A percentile compares a stretch with the other conserved stretches of the same genome.
Evolutionary conservation across 2,113 vertebrate species (phyloP).

Genomic region (Amphiprion ocellaris): DNA sequence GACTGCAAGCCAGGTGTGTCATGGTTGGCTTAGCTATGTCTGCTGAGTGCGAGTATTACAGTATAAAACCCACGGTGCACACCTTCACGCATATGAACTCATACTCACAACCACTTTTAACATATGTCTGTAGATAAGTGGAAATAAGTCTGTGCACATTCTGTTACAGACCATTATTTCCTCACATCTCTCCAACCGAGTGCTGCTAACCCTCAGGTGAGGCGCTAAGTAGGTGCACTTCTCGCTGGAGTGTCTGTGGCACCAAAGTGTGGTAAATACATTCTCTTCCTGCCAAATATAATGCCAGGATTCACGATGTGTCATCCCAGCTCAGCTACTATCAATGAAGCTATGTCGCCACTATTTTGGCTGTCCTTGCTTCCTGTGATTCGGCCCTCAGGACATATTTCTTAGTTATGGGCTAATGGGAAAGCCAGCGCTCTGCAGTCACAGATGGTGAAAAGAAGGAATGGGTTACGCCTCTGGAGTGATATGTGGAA

Average conservation of each 20-base stretch:
- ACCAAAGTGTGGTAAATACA: conserved; percentile 23
- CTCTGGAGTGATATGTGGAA: conserved; percentile 69
- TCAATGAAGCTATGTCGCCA: conserved; percentile 11
- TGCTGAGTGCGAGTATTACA: conserved; percentile 43
- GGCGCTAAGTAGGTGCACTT: conserved; percentile 9
- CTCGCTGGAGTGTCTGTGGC: conserved; percentile 19
- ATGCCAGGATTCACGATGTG: background rate
- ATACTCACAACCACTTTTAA: conserved; percentile 22
- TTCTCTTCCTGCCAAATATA: conserved; percentile 13
- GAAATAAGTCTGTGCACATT: conserved; percentile 31
- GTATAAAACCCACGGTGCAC: conserved; percentile 12
- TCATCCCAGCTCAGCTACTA: background rate
- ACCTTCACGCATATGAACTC: conserved; percentile 33
- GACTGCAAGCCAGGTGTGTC: conserved; percentile 59
- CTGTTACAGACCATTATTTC: conserved; percentile 30
- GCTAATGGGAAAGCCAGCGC: conserved; percentile 65
- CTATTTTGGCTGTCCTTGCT: conserved; percentile 34
- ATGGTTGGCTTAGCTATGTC: conserved; percentile 48
- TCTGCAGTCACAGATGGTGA: conserved; percentile 68
- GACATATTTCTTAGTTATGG: conserved; percentile 49
- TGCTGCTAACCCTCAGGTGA: conserved; percentile 25
- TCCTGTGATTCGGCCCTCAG: conserved; percentile 44
- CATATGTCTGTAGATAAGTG: conserved; percentile 34
- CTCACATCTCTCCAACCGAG: conserved; percentile 1
- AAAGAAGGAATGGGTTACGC: conserved; percentile 64